These are phyloP conservation scores for Microcaecilia unicolor DNA, from an alignment of 2,797 vertebrate genomes.

Conservation along the genomic window DNA sequence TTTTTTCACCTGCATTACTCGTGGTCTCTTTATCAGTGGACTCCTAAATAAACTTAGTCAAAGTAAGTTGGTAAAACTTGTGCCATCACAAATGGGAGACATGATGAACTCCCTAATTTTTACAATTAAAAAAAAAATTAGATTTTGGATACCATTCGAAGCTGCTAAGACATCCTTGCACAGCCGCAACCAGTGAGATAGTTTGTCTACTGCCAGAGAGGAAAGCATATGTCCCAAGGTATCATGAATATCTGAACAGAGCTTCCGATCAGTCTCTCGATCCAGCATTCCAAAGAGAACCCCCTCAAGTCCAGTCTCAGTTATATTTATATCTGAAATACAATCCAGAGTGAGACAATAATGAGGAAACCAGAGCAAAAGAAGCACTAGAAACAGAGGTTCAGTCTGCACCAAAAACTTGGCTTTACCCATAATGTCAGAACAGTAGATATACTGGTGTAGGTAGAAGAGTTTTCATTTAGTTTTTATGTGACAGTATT, in stretches of 20 bases:
- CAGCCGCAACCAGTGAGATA: constrained; percentile 93
- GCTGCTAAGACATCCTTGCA: constrained; percentile 97
- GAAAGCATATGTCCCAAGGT: constrained; percentile 97
- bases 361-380: not conserved
- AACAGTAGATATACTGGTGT: no score
- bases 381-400: not conserved
- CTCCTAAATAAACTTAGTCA: no score
- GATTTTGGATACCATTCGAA: constrained; percentile 82
- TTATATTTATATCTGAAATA: constrained; percentile 81
- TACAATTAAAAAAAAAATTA: no score
- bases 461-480: no score
- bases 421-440: no score
- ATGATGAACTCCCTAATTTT: no score
- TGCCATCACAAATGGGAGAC: no score
- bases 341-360: not conserved
- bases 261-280: constrained; percentile 87
- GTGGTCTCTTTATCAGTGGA: no score
- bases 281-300: constrained; percentile 97
- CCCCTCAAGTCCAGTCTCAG: constrained; percentile 90
- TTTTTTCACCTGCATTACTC: no score
- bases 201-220: constrained; percentile 89
- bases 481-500: no score
- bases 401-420: no score
- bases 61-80: no score
- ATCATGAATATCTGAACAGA: constrained; percentile 95